Evolutionary conservation across 2,888 invertebrate species (phyloP), one percentile per base, ranked within the genome.

Genomic region (Scaptomyza cyrtandrae): DNA sequence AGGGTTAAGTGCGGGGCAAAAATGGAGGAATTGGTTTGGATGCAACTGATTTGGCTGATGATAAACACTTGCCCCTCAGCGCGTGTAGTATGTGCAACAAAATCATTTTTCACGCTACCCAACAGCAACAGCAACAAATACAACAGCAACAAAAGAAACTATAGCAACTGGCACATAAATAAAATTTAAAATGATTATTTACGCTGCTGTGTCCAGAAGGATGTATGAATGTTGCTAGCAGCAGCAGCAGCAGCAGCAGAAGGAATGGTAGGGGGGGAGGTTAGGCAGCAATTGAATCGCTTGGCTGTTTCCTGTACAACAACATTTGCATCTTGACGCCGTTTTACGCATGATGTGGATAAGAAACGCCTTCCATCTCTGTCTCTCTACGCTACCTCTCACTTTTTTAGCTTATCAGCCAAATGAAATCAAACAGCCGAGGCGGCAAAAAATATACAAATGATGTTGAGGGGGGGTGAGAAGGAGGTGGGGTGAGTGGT

Each of bases 301-400:
- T 61, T 61, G 60, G 41, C 71, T 65, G 86, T 85, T 82, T 80
- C 80, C 85, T 85, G 81, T 71, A 46, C 70, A 82, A 41, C 41
- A 41, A 63, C 82, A 85, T 85, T 85, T 85, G 85, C 85, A 85
- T 85, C 84, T 85, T 81, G 84, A 86, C 77, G 86, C 84, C 67
- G 80, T 78, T 80, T 85, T 85, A 83, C 82, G 86, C 86, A 85
- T 83, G 78, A 82, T 75, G 72, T 70, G 72, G 60, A 66, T 78
- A 71, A 73, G 60, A 61, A 53, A 48, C 11, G 53, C 46, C 43
- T 31, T 11, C 29, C 10, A 7, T 6, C 10, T 6, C n/a, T 4
- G 29, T 24, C 16, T 0, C 3, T 19, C 16, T 3, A n/a, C 29
- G 10, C 29, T 48, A 4, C 10, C 29, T 2, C 16, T 3, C n/a